Evolutionary conservation across 2,888 invertebrate genomes (phyloP).

Genomic region (Pollenia angustigena): DNA sequence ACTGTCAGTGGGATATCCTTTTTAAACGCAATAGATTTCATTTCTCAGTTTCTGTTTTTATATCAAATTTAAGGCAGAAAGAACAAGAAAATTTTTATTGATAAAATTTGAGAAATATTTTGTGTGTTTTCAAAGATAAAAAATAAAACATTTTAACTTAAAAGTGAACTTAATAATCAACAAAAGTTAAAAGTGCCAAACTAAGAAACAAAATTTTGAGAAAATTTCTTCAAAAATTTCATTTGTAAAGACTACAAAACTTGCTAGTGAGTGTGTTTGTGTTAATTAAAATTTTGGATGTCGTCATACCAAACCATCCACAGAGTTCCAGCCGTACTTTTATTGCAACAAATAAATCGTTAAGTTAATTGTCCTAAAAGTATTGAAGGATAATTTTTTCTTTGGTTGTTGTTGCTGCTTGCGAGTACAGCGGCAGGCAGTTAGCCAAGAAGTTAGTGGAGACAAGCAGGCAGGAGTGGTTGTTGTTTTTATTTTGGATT

Average conservation of each 20-base stretch:
- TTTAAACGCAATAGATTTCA: slow-evolving; percentile 24
- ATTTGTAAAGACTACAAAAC: slow-evolving; percentile 5
- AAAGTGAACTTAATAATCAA: neutral
- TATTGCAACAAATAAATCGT: slow-evolving; percentile 23
- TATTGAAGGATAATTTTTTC: slow-evolving; percentile 6
- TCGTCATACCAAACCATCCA: slow-evolving; percentile 37
- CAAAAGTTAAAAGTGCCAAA: slow-evolving; percentile 50
- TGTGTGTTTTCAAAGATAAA: neutral
- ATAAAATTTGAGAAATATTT: slow-evolving; percentile 29
- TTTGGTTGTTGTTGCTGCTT: slow-evolving; percentile 28
- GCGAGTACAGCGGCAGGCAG: neutral
- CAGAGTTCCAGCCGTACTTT: neutral
- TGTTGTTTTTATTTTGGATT: neutral
- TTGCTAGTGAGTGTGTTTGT: slow-evolving; percentile 25
- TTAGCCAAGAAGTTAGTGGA: slow-evolving; percentile 1
- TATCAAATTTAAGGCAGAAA: slow-evolving; percentile 27
- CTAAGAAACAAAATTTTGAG: neutral
- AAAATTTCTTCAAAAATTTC: neutral
- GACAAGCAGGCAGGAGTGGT: slow-evolving; percentile 24
- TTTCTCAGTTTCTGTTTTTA: slow-evolving; percentile 63
- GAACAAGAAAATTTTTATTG: slow-evolving; percentile 45
- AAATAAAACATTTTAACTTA: slow-evolving; percentile 1
- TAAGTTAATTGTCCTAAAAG: slow-evolving; percentile 35
- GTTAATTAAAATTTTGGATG: slow-evolving; percentile 41
- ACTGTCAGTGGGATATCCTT: slow-evolving; percentile 61